Evolutionary conservation across 2,888 invertebrate genomes (phyloP).

Genomic region (Parnassius smintheus): DNA sequence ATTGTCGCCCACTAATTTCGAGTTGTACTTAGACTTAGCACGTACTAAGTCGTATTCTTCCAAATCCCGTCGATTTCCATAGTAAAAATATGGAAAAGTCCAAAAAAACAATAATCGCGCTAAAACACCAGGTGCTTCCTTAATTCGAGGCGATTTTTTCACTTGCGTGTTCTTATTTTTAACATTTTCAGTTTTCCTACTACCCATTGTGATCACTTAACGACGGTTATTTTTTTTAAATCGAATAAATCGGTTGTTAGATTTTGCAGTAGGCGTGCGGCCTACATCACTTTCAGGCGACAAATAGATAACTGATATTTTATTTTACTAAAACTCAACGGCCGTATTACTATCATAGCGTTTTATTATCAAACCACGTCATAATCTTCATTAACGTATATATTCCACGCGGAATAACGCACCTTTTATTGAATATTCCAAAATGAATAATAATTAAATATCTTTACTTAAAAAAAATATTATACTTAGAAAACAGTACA

Average conservation of each 20-base stretch:
- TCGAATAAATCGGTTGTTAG: background rate
- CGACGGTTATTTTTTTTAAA: slow-evolving; percentile 6
- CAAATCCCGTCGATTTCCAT: slow-evolving; percentile 86
- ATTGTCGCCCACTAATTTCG: slow-evolving; percentile 84
- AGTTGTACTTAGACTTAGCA: slow-evolving; percentile 85
- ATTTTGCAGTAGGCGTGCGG: slow-evolving; percentile 13
- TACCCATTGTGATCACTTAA: slow-evolving; percentile 27
- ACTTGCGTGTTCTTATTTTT: slow-evolving; percentile 32
- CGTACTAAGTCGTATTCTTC: slow-evolving; percentile 88
- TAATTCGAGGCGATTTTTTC: slow-evolving; percentile 38
- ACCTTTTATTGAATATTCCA: background rate
- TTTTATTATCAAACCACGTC: slow-evolving; percentile 16
- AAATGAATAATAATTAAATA: too few relatives aligned
- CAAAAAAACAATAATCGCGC: slow-evolving; percentile 86
- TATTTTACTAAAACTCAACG: slow-evolving; percentile 8
- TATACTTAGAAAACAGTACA: too few relatives aligned
- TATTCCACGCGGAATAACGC: background rate
- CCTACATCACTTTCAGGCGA: slow-evolving; percentile 24
- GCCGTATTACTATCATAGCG: background rate
- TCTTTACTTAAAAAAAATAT: background rate
- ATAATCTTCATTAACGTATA: slow-evolving; percentile 16
- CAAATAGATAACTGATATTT: slow-evolving; percentile 21
- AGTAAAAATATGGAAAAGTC: slow-evolving; percentile 88
- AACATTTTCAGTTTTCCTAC: slow-evolving; percentile 32
- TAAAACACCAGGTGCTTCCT: slow-evolving; percentile 64